A percentile compares a stretch with the other conserved stretches of the same genome.
These are phyloP conservation scores for Panthera uncia DNA, from an alignment of 2,113 vertebrate genomes.

Conservation along the genomic window DNA sequence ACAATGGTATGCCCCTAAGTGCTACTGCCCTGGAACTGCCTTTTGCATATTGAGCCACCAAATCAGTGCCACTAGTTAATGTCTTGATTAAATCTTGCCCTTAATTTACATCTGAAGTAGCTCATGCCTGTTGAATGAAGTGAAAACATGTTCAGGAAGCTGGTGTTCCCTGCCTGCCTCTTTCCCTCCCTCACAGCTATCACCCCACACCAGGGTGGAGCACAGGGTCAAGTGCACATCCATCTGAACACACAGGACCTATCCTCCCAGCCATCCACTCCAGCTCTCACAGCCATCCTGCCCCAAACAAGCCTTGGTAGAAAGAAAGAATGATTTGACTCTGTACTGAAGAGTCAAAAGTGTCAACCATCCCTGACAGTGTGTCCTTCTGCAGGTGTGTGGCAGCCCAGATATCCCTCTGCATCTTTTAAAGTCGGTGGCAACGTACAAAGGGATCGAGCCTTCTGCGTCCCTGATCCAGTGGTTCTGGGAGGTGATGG, in stretches of 20 bases:
- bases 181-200: too few relatives aligned
- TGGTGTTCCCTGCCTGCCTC: background rate
- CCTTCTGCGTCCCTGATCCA: constrained; percentile 94
- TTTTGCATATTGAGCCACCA: accelerated
- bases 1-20: constrained; percentile 91
- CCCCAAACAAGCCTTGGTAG: background rate
- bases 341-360: background rate
- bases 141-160: background rate
- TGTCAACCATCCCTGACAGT: background rate
- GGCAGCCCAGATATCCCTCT: constrained; percentile 99
- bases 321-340: background rate
- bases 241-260: background rate
- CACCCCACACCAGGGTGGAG: too few relatives aligned
- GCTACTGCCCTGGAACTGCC: background rate
- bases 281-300: background rate
- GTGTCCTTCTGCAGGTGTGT: constrained; percentile 90
- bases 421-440: constrained; percentile 98
- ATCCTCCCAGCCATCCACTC: background rate
- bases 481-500: constrained; percentile 99
- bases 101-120: background rate
- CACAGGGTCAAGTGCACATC: accelerated
- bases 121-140: background rate
- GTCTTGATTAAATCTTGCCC: background rate
- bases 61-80: background rate
- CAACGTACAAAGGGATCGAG: constrained; percentile 97